Percentiles rank a stretch among this genome's conserved stretches.
Evolutionary conservation across 2,888 invertebrate species (phyloP).

Genomic region (Biston betularia): DNA sequence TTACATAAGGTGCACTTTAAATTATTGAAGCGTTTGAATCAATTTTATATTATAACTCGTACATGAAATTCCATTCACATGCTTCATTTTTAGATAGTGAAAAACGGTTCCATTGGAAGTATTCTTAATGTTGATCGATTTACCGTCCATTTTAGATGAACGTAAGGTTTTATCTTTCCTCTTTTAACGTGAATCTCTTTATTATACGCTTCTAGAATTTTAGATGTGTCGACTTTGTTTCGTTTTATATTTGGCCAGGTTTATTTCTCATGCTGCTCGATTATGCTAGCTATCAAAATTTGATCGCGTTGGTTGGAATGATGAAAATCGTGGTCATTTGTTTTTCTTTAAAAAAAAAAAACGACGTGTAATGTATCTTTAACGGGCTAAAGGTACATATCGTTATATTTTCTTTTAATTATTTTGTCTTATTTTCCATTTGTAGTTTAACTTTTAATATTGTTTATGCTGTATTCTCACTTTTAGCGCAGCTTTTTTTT

Average conservation of each 20-base stretch:
- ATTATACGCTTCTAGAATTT: not conserved
- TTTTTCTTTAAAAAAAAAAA: too few species aligned
- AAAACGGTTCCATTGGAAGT: not conserved
- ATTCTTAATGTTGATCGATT: not conserved
- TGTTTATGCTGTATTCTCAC: not conserved
- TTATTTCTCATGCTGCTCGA: not conserved
- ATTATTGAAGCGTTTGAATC: not conserved
- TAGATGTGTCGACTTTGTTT: not conserved
- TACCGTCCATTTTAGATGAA: conserved; percentile 27
- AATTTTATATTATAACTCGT: not conserved
- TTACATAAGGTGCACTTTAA: not conserved
- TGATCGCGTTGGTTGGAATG: not conserved
- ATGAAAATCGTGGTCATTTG: not conserved
- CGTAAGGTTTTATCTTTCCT: not conserved
- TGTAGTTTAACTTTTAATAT: too few species aligned
- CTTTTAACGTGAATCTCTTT: conserved; percentile 13
- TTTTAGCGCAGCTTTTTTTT: not conserved
- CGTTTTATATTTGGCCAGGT: not conserved
- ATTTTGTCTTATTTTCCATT: too few species aligned
- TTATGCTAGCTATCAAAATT: conserved; percentile 2
- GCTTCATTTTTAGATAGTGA: not conserved
- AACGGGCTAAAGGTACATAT: too few species aligned
- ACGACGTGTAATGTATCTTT: too few species aligned
- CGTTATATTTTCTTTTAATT: too few species aligned
- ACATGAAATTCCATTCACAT: not conserved